Evolutionary conservation across 1,140 invertebrate genomes (phyloP), one percentile per base, ranked within the genome.

Genomic region (Drosophila fuyamai): DNA sequence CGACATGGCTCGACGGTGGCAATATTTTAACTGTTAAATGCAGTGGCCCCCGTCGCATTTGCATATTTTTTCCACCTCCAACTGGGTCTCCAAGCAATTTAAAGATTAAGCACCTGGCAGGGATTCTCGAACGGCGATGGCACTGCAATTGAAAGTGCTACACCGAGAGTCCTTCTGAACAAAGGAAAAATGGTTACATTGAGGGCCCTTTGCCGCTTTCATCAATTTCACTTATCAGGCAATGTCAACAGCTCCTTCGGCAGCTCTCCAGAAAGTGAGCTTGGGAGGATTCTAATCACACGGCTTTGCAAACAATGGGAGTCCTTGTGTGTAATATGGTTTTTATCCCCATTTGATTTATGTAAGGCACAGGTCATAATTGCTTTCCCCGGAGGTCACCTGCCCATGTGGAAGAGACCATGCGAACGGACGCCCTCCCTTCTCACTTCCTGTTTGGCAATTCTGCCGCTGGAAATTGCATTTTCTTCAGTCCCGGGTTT

Each of bases 1-100:
- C 65, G 72, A 67, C 62, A 47, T 50, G 72, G 40, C 58, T 89
- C 66, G 84, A 77, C 72, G 79, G 48, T 74, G 67, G 76, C 76
- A 67, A 86, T 88, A 88, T 88, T 88, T 86, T 83, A 76, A 63
- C 66, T 76, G 79, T 62, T 79, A 76, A 88, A 50, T 82, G 83
- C 74, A 76, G 48, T 71, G 14, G 51, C 55, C 58, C 63, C 57
- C n/a, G 51, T 13, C 72, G 79, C 82, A 88, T 83, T 81, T 76
- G 68, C 78, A 86, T 85, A 76, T 79, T 88, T 80, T 66, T 61
- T 71, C 18, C 8, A 8, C 12, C 40, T 38, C 43, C 55, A 38
- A 18, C 46, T 40, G 50, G 70, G 70, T 76, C 79, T 72, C 79
- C 70, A 61, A 79, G 81, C 71, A 82, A 83, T 83, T 83, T 82